phyloP scores from a whole-genome alignment of 1,140 invertebrate genomes.

The Drosophila saltans region DNA sequence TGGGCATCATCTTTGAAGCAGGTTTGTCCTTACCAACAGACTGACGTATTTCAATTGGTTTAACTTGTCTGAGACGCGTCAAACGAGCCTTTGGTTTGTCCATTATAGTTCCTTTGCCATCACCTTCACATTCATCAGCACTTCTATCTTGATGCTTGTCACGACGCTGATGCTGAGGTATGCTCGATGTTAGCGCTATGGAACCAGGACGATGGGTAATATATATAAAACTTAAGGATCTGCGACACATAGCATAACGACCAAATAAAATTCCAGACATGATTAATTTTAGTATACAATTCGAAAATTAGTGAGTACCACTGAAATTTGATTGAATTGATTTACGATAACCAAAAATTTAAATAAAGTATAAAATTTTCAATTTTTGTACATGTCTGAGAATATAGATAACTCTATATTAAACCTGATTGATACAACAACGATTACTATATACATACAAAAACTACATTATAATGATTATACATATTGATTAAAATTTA shows the following conservation, averaged over 20 bases:
- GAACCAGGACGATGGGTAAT: not conserved
- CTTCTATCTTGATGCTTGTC: slow-evolving; percentile 5
- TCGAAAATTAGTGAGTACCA: not conserved
- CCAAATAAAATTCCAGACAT: slow-evolving; percentile 10
- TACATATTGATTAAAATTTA: slow-evolving; percentile 50
- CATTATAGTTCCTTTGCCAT: not conserved
- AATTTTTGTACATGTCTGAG: slow-evolving; percentile 23
- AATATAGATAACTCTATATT: not conserved
- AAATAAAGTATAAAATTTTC: not conserved
- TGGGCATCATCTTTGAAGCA: not conserved
- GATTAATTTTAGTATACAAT: not conserved
- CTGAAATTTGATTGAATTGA: slow-evolving; percentile 24
- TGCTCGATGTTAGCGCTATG: not conserved
- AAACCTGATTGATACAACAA: slow-evolving; percentile 9
- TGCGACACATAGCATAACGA: not conserved
- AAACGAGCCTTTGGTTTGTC: not conserved
- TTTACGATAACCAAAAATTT: not conserved
- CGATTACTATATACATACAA: slow-evolving; percentile 27
- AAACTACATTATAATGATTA: not conserved
- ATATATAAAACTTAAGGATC: not conserved
- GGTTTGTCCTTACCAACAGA: not conserved
- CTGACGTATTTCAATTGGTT: not conserved
- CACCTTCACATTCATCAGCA: not conserved
- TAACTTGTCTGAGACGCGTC: not conserved
- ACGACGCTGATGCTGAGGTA: not conserved